Evolutionary conservation across 2,797 vertebrate species (phyloP).

Genomic region (Phoebastria nigripes): DNA sequence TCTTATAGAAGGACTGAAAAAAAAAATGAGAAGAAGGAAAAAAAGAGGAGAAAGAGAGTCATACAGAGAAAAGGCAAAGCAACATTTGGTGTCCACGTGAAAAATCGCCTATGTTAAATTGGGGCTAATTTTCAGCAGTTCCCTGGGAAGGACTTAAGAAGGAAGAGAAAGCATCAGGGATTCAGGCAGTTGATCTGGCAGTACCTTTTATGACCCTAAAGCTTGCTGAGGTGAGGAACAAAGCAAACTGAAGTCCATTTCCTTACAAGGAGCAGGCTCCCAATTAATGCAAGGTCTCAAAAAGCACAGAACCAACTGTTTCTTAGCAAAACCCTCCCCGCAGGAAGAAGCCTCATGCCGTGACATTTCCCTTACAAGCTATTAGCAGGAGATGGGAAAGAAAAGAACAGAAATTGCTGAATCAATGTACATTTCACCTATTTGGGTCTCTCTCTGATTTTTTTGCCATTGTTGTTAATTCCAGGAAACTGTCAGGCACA

Average conservation of each 20-base stretch:
- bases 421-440: neutral
- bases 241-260: slow-evolving; percentile 31
- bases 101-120: neutral
- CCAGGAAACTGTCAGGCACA: neutral
- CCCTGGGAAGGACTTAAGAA: neutral
- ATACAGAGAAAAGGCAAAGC: neutral
- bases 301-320: slow-evolving; percentile 12
- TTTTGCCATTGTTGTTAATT: neutral
- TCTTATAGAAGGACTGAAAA: neutral
- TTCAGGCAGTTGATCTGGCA: neutral
- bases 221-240: slow-evolving; percentile 29
- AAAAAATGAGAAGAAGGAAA: neutral
- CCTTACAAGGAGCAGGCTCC: slow-evolving; percentile 17
- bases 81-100: neutral
- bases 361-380: slow-evolving; percentile 41
- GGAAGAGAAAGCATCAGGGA: neutral
- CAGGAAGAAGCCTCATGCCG: slow-evolving; percentile 13
- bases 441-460: neutral
- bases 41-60: neutral
- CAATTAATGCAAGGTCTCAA: slow-evolving; percentile 45
- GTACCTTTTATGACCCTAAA: neutral
- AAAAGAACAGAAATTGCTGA: slow-evolving; percentile 5
- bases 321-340: slow-evolving; percentile 10
- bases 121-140: neutral
- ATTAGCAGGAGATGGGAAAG: slow-evolving; percentile 29